Conservation (phyloP, 92 coral and sea anemone species). For the Porites evermanni region DNA sequence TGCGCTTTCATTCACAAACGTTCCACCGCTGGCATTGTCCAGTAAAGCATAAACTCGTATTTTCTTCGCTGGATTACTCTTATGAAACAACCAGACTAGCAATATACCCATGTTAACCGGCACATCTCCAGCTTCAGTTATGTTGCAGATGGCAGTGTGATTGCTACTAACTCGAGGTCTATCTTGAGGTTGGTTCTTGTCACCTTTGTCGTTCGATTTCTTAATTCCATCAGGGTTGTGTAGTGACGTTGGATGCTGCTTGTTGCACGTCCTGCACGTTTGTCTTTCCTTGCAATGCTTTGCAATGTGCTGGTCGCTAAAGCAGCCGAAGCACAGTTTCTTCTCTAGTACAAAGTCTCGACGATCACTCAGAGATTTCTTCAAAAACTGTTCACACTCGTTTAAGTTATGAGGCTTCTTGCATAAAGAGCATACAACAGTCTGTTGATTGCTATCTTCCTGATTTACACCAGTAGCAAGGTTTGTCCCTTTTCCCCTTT, state of each 20-base stretch:
- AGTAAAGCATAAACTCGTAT: conserved; percentile 67
- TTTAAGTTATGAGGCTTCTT: too few species aligned
- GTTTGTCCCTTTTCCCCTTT: too few species aligned
- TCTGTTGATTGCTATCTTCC: background rate
- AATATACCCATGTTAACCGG: conserved; percentile 59
- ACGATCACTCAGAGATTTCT: too few species aligned
- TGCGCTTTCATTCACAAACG: conserved; percentile 36
- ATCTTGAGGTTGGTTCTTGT: too few species aligned
- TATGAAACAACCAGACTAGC: conserved; percentile 51
- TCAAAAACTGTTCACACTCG: too few species aligned
- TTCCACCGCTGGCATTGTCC: conserved; percentile 73
- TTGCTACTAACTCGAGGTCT: background rate
- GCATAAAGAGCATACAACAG: too few species aligned
- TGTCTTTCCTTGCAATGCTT: too few species aligned
- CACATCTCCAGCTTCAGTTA: conserved; percentile 57
- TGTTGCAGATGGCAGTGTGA: conserved; percentile 45
- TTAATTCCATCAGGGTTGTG: too few species aligned
- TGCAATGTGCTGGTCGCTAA: conserved; percentile 47
- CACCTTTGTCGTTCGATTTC: too few species aligned
- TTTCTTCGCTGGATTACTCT: conserved; percentile 31
- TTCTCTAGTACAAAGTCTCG: conserved; percentile 31
- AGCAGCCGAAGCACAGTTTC: conserved; percentile 12
- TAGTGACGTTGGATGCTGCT: too few species aligned
- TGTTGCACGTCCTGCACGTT: too few species aligned
- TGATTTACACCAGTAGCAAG: background rate